Evolutionary conservation across 2,888 invertebrate genomes (phyloP), one percentile per base, ranked within the genome.

Genomic region (Megastigmus dorsalis): DNA sequence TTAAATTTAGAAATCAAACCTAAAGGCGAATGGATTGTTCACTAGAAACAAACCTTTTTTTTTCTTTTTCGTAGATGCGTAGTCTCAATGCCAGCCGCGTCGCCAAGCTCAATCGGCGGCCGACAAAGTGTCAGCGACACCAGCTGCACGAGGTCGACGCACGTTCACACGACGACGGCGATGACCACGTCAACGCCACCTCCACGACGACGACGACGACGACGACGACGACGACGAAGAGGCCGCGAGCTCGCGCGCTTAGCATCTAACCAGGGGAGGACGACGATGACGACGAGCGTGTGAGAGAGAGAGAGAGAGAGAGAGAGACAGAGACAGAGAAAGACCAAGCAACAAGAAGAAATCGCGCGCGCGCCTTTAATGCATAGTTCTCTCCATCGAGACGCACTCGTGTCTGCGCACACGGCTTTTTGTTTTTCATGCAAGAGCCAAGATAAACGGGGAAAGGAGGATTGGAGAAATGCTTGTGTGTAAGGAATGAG

Each of bases 11-110:
- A n/a, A n/a, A n/a, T n/a, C n/a, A n/a, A n/a, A n/a, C n/a, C n/a
- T n/a, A n/a, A n/a, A n/a, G n/a, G n/a, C n/a, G n/a, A n/a, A n/a
- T n/a, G n/a, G n/a, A n/a, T n/a, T n/a, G n/a, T n/a, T n/a, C n/a
- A n/a, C n/a, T n/a, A n/a, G n/a, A n/a, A n/a, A n/a, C n/a, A n/a
- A n/a, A n/a, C n/a, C n/a, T n/a, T n/a, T n/a, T n/a, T n/a, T 3
- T 33, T 23, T 54, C 13, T 3, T 13, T 43, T 33, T 3, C 50
- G 18, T 45, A 75, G 75, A 50, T 75, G 41, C 41, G 60, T 28
- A 36, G 45, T 38, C 41, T 38, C 59, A 18, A 41, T 66, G 70
- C 57, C 66, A 74, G 77, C 67, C 75, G 62, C 74, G 69, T 73
- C 76, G 62, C 30, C 69, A 41, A 50, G 48, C 50, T 38, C 62